These are phyloP conservation scores for Phalacrocorax carbo DNA, from an alignment of 2,113 vertebrate genomes.

Conservation along the genomic window DNA sequence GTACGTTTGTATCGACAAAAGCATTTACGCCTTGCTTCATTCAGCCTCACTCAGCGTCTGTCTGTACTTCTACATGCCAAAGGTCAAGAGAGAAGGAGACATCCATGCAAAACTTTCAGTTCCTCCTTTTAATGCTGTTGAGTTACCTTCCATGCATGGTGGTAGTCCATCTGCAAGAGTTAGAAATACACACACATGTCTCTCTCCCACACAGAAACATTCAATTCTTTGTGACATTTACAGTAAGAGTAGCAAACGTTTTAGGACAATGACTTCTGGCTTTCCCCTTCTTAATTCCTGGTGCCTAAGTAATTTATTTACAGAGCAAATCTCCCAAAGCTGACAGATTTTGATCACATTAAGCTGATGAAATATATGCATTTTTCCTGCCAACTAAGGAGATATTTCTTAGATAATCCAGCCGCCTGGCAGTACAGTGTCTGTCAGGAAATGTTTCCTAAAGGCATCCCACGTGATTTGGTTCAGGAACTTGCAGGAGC, in stretches of 20 bases:
- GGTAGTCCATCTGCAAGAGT: background rate
- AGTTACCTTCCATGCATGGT: background rate
- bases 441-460: background rate
- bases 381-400: background rate
- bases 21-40: background rate
- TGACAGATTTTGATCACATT: background rate
- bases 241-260: background rate
- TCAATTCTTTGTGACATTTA: conserved; percentile 6
- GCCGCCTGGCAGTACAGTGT: background rate
- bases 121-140: background rate
- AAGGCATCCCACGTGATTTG: background rate
- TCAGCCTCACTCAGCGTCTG: background rate
- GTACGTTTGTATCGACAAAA: background rate
- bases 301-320: conserved; percentile 5
- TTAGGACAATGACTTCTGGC: background rate
- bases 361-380: background rate
- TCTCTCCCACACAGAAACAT: background rate
- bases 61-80: background rate
- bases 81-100: background rate
- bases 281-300: background rate
- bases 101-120: background rate
- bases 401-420: conserved; percentile 2
- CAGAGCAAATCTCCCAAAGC: background rate
- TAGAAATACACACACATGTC: background rate
- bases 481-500: background rate